phyloP scores from a whole-genome alignment of 1,140 invertebrate species.

The Cydia splendana region DNA sequence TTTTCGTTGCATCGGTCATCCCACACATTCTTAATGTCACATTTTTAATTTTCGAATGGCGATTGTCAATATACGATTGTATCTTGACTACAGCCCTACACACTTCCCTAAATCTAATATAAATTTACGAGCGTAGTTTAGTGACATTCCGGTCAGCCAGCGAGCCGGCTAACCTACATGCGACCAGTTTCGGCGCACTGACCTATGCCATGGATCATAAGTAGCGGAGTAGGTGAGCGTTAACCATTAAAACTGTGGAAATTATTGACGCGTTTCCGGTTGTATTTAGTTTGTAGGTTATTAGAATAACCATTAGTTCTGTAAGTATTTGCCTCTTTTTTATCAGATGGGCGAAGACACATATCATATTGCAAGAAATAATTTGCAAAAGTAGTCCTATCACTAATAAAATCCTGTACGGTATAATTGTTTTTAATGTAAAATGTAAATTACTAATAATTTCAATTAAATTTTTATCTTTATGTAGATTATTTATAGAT shows the following conservation, averaged over 20 bases:
- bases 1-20: too few relatives aligned
- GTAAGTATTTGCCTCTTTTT: neutral
- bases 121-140: neutral
- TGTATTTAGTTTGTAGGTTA: neutral
- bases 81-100: too few relatives aligned
- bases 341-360: too few relatives aligned
- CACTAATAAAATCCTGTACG: too few relatives aligned
- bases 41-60: too few relatives aligned
- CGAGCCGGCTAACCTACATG: neutral
- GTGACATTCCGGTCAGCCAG: neutral
- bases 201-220: slow-evolving; percentile 10
- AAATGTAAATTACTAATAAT: too few relatives aligned
- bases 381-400: too few relatives aligned
- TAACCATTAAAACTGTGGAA: neutral
- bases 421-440: too few relatives aligned
- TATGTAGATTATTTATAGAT: neutral
- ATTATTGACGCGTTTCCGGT: neutral
- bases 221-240: neutral
- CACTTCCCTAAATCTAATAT: slow-evolving; percentile 2
- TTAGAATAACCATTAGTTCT: neutral
- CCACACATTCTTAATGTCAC: too few relatives aligned
- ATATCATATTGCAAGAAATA: too few relatives aligned
- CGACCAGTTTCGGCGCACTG: slow-evolving; percentile 8
- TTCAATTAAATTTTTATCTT: too few relatives aligned
- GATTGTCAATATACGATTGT: too few relatives aligned